Base-by-base conservation (phyloP, 2,797 vertebrate genomes). In the Platyrinchus mystaceus region DNA sequence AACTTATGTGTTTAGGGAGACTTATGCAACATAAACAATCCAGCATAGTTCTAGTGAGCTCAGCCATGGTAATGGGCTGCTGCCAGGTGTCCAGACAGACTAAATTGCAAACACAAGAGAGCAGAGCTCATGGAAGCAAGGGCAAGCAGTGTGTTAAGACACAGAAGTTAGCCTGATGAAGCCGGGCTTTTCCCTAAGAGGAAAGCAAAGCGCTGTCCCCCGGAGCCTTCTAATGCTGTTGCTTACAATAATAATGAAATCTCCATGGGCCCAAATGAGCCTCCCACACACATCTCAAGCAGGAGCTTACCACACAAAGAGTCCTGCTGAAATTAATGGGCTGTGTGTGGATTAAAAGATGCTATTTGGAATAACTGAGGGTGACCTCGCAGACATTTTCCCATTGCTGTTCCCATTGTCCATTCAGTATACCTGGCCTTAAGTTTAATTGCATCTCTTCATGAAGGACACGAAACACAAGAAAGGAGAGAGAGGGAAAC, bases 171-270 rank as follows among this genome's bases (percentile, higher is more conserved):
- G 70, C 13, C 37, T 10, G 46, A 16, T 46, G 55, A 67, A 78
- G 59, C 39, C 70, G 79, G 69, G 32, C 14, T 90, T 80, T 90
- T 92, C 67, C 70, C 74, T 70, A 44, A 69, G 74, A 95, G 56
- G 6, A 74, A 49, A 84, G 89, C 41, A 93, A 87, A 91, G 59
- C 27, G 1, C 73, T 86, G 83, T 92, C 47, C 92, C 94, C 87
- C 0, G 10, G 63, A 94, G 94, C 89, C 70, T 91, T 93, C 89
- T 86, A 86, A 63, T 55, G n/a, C 55, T 87, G 62, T 66, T 86
- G 47, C n/a, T 93, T 88, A 88, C 85, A 93, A 93, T 88, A 94
- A 92, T 86, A 94, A 90, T 52, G 76, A 93, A 91, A 91, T 88
- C 89, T 93, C 87, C 56, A 75, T 39, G 91, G 91, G 55, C 87